phyloP scores from a whole-genome alignment of 2,888 invertebrate genomes.

The Diloba caeruleocephala region DNA sequence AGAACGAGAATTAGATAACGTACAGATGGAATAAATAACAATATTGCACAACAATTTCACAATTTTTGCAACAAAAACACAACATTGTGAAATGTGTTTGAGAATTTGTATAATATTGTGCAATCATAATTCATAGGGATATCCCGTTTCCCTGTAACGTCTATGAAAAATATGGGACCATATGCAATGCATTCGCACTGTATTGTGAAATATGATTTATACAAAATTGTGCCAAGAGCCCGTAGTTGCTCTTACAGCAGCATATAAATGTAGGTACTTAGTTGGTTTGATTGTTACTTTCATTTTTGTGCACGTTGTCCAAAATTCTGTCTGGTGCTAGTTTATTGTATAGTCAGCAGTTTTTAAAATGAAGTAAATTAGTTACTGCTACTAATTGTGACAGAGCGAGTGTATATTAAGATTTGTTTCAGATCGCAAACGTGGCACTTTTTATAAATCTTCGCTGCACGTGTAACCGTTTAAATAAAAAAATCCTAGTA shows the following conservation, averaged over 20 bases:
- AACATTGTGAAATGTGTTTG: slow-evolving; percentile 53
- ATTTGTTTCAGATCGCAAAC: too few species aligned
- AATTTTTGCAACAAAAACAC: slow-evolving; percentile 48
- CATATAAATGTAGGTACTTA: slow-evolving; percentile 51
- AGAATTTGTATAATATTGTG: slow-evolving; percentile 55
- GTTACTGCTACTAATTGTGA: too few species aligned
- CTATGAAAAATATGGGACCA: slow-evolving; percentile 54
- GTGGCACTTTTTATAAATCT: too few species aligned
- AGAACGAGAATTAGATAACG: background rate
- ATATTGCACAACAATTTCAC: slow-evolving; percentile 49
- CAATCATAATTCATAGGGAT: slow-evolving; percentile 53
- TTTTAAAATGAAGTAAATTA: too few species aligned
- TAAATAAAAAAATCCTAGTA: too few species aligned
- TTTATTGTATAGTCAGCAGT: slow-evolving; percentile 8
- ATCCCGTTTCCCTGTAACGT: slow-evolving; percentile 41
- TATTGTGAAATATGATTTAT: slow-evolving; percentile 47
- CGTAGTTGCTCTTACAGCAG: slow-evolving; percentile 29
- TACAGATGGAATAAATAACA: background rate
- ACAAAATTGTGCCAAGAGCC: slow-evolving; percentile 57
- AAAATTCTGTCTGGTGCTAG: slow-evolving; percentile 12
- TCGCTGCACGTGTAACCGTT: too few species aligned
- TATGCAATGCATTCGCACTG: slow-evolving; percentile 50
- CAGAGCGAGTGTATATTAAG: too few species aligned
- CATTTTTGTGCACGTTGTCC: slow-evolving; percentile 17
- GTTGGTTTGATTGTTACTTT: slow-evolving; percentile 23